These are phyloP conservation scores for Spongilla lacustris DNA, from an alignment of 37 sponge, comb jelly and placozoan genomes.

Conservation along the genomic window DNA sequence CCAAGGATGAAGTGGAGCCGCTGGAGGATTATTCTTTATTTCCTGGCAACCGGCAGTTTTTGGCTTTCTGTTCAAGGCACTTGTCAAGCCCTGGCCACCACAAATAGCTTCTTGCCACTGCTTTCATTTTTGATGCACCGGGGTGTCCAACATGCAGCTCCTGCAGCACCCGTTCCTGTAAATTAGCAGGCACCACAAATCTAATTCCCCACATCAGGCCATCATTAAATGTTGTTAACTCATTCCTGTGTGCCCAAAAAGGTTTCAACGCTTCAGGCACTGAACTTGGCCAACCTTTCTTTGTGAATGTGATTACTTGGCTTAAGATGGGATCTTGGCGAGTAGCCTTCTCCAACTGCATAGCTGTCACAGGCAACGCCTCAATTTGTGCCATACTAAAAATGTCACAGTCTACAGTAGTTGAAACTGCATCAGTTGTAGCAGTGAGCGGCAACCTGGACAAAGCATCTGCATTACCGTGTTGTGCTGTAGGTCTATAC, in stretches of 20 bases:
- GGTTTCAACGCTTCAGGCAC: background rate
- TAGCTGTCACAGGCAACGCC: slow-evolving; percentile 17
- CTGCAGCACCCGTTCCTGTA: background rate
- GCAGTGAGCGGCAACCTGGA: slow-evolving; percentile 43
- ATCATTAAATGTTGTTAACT: background rate
- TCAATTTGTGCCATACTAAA: slow-evolving; percentile 23
- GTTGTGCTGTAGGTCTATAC: slow-evolving; percentile 12
- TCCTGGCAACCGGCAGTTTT: slow-evolving; percentile 14
- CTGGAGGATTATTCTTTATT: background rate
- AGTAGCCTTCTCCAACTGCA: slow-evolving; percentile 19
- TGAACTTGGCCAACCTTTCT: slow-evolving; percentile 49
- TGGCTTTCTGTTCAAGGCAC: slow-evolving; percentile 22
- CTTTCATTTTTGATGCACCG: slow-evolving; percentile 41
- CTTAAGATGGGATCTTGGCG: slow-evolving; percentile 35
- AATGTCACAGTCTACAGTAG: background rate
- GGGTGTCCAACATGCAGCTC: slow-evolving; percentile 53
- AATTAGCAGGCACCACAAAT: slow-evolving; percentile 27
- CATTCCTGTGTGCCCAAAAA: slow-evolving; percentile 5
- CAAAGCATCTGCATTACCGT: slow-evolving; percentile 62
- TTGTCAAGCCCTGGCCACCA: slow-evolving; percentile 59
- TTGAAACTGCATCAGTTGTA: background rate
- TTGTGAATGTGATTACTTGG: slow-evolving; percentile 36
- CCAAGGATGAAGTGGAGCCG: slow-evolving; percentile 24
- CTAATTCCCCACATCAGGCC: slow-evolving; percentile 58
- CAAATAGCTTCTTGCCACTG: slow-evolving; percentile 34